A percentile compares a stretch with the other conserved stretches of the same genome.
Conservation (phyloP, 1,140 invertebrate genomes). For the Glossosoma conforme region DNA sequence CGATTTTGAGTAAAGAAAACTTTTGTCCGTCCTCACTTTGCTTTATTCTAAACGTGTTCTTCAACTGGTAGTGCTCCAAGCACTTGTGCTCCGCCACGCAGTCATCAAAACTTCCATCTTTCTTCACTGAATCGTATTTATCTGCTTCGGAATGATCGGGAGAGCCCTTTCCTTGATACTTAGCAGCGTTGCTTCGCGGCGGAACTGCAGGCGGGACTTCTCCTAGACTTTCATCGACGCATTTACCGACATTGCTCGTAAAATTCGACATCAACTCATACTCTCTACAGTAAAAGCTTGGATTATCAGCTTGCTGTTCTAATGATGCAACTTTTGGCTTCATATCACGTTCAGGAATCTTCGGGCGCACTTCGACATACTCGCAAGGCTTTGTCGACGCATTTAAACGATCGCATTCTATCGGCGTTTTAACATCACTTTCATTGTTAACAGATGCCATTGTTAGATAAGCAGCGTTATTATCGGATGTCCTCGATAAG, state of each 20-base stretch:
- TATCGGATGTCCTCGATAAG: slow-evolving; percentile 41
- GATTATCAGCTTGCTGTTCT: slow-evolving; percentile 14
- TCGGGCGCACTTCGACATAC: slow-evolving; percentile 41
- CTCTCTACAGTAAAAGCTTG: slow-evolving; percentile 36
- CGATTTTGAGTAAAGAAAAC: slow-evolving; percentile 8
- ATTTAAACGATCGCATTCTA: slow-evolving; percentile 33
- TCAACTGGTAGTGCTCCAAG: slow-evolving; percentile 24
- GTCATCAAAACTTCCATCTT: neutral
- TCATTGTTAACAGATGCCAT: slow-evolving; percentile 41
- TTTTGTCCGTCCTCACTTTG: too few species aligned
- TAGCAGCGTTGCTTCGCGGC: slow-evolving; percentile 32
- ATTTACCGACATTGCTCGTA: slow-evolving; percentile 31
- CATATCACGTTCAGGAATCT: slow-evolving; percentile 23
- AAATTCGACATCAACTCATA: slow-evolving; percentile 48
- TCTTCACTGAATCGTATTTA: neutral
- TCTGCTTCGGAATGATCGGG: slow-evolving; percentile 6
- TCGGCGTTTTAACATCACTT: slow-evolving; percentile 6
- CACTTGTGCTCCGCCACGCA: slow-evolving; percentile 18
- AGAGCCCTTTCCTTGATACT: slow-evolving; percentile 4
- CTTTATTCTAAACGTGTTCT: too few species aligned
- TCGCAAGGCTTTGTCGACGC: slow-evolving; percentile 33
- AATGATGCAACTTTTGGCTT: slow-evolving; percentile 20
- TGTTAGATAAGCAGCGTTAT: slow-evolving; percentile 42
- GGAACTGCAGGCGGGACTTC: slow-evolving; percentile 42
- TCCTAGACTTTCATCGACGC: neutral